Evolutionary conservation across 1,140 invertebrate genomes (phyloP), one percentile per base, ranked within the genome.

Genomic region (Achroia grisella): DNA sequence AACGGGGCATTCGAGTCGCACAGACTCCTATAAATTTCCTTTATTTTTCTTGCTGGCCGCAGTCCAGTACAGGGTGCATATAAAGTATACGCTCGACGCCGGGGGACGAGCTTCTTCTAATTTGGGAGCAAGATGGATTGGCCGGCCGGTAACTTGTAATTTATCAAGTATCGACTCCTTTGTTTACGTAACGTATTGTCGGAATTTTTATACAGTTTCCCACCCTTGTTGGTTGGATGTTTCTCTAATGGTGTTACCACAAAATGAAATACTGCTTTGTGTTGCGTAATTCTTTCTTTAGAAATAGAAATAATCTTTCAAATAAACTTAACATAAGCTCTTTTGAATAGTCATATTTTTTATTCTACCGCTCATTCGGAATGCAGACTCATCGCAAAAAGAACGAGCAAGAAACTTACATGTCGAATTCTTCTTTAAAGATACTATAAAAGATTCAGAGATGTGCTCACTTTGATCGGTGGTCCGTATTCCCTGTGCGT

Each of bases 111-210:
- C 27, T 45, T 34, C 48, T 53, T 66, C 66, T 69, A 73, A 76
- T 71, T 63, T 66, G 62, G 60, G 43, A 63, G 60, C 58, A 72
- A 72, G 71, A 74, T 67, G 61, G 69, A 75, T 78, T 48, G 63
- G 47, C 33, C 44, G 34, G 49, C 39, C 37, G 52, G 35, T 17
- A 13, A 47, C 47, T 37, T 44, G 67, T 67, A 64, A 77, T 77
- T 69, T 65, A 74, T 78, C 69, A 67, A 59, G 46, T 54, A 76
- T 76, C 52, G 67, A 56, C 62, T 66, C 40, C 39, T 32, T 48
- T 27, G 35, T 37, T 37, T 37, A 37, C 35, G 35, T 11, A 37
- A 37, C 35, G 35, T 37, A 37, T 37, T 37, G 35, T 37, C 4
- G 14, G 35, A 37, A 11, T 37, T 37, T 31, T 37, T 37, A 37